Evolutionary conservation across 2,797 vertebrate genomes (phyloP), one percentile per base, ranked within the genome.

Genomic region (Agapornis canus): DNA sequence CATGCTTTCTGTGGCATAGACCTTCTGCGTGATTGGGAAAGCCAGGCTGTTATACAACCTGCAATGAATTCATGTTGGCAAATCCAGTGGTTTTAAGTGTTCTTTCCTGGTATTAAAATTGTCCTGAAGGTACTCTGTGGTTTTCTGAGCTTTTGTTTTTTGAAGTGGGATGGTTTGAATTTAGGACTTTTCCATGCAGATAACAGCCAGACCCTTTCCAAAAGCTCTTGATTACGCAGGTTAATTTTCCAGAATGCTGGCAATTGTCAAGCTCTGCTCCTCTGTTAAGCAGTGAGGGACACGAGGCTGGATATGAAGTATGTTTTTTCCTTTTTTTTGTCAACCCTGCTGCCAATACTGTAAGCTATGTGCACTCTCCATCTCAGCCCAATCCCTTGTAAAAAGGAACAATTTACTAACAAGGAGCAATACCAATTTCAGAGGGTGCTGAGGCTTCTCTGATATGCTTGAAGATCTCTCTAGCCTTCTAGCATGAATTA

Each of bases 101-200:
- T 86, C 35, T 91, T 32, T 81, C 59, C 40, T 69, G 72, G 29
- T 89, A 57, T 35, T 82, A 61, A 82, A 75, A 48, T 85, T 90
- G 69, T 75, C 70, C 49, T 80, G 42, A 65, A 81, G 84, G 78
- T 76, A 71, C 54, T 86, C 61, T 56, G 82, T 79, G 77, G 43
- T 73, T 90, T 96, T 82, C 51, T 70, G 43, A 66, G 37, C 35
- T 35, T 57, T 57, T 57, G 54, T 27, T 90, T 92, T 92, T 78
- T 85, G 78, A 90, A 82, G 65, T n/a, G 65, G 52, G 14, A 4
- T 42, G 39, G 40, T 91, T 95, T 89, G 54, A 45, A 85, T 95
- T 91, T 96, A 91, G 87, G 77, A 77, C 76, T 92, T 94, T 92
- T 88, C 70, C 35, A 1, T 75, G 54, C 47, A 94, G 89, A 71